Base-by-base conservation (phyloP, 2,888 invertebrate species). In the Apomyelois bistriatella region DNA sequence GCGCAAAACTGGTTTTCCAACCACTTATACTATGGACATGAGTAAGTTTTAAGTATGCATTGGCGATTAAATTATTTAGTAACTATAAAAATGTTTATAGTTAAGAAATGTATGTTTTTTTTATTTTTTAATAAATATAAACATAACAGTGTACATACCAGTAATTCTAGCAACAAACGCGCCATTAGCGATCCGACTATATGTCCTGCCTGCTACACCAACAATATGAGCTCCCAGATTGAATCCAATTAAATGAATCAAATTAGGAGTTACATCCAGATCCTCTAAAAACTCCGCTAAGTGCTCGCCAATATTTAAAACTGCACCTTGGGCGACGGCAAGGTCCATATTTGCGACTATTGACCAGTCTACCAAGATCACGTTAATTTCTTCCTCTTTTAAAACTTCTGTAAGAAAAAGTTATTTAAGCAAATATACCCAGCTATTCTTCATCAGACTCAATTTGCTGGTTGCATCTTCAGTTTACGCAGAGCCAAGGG, bases 331-430 rank as follows among this genome's bases (percentile, higher is more conserved):
- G 0, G 82, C 78, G 1, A 61, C 58, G 0, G 58, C 52, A 58
- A 80, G 82, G 32, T 62, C 66, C 22, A 62, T 62, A 1, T 65
- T 54, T 0, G 81, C 66, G 28, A 58, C 74, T 0, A 56, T 9
- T 0, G 78, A 74, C 82, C 82, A 84, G 56, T 83, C 82, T 0
- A 82, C 72, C 0, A 76, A 70, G 6, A 84, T 74, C 0, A 83
- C 67, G 52, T 82, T 78, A 0, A 67, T 63, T 38, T 58, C 57
- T 12, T 53, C 55, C 5, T 7, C 9, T n/a, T 12, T 46, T 1
- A 78, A 54, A 1, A 74, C 56, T 0, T 69, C 79, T 79, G 70
- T 3, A 58, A 62, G n/a, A 12, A 37, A 3, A 12, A 37, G 2
- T 35, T 35, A 35, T 8, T 35, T 35, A 8, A 6, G 10, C 35